A percentile compares a stretch with the other conserved stretches of the same genome.
These are phyloP conservation scores for Caenorhabditis briggsae DNA, from an alignment of 1,140 invertebrate species.

Conservation along the genomic window DNA sequence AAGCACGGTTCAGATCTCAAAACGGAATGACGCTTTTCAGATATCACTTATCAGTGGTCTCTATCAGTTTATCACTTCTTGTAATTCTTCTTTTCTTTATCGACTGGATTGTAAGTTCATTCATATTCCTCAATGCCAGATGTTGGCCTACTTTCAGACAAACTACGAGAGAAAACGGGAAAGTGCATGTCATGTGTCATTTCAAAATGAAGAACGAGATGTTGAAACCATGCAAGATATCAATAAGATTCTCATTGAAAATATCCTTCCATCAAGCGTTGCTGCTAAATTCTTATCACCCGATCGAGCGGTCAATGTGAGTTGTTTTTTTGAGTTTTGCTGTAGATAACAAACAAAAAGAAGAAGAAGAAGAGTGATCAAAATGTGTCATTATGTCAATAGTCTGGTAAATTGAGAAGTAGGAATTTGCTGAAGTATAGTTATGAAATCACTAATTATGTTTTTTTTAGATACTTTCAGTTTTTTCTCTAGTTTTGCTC, in stretches of 20 bases:
- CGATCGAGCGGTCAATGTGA: conserved; percentile 78
- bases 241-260: conserved; percentile 90
- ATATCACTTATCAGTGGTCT: conserved; percentile 75
- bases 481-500: neutral
- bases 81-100: conserved; percentile 75
- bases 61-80: conserved; percentile 73
- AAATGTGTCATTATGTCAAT: conserved; percentile 46
- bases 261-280: conserved; percentile 91
- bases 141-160: conserved; percentile 67
- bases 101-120: conserved; percentile 76
- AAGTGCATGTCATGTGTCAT: conserved; percentile 75
- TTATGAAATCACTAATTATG: conserved; percentile 52
- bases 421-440: conserved; percentile 9
- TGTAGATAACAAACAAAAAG: conserved; percentile 17
- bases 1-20: neutral
- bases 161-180: conserved; percentile 77
- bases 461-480: conserved; percentile 3
- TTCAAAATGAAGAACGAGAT: conserved; percentile 88
- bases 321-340: conserved; percentile 22
- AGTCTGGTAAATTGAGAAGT: neutral
- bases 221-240: conserved; percentile 90
- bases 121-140: neutral
- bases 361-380: neutral
- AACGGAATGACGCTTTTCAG: conserved; percentile 65
- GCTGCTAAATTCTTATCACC: conserved; percentile 89